These are phyloP conservation scores for Clarias pachynema DNA, from an alignment of 2,797 vertebrate species.

Conservation along the genomic window DNA sequence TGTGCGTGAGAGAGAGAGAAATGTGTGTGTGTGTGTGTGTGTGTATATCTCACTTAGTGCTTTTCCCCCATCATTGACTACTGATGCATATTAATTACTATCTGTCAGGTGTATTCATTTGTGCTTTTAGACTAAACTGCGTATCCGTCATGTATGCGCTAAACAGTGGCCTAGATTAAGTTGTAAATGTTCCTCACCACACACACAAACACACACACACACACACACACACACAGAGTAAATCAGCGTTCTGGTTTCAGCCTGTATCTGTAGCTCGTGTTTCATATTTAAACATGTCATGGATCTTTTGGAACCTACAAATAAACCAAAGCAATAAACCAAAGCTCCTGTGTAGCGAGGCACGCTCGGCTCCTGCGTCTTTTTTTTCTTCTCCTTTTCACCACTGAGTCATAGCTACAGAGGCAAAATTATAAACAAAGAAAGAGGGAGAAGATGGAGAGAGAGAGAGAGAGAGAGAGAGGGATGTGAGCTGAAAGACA, in stretches of 20 bases:
- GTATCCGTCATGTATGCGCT: neutral
- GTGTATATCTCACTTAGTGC: constrained; percentile 38
- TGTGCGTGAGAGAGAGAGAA: neutral
- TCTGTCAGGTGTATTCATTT: constrained; percentile 35
- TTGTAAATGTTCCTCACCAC: neutral
- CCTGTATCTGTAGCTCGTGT: neutral
- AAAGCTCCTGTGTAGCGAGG: neutral
- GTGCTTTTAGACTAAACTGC: neutral
- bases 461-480: constrained; percentile 44
- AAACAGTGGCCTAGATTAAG: neutral
- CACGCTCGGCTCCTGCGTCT: constrained; percentile 35
- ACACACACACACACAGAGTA: neutral
- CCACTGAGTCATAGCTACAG: constrained; percentile 58
- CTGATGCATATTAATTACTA: constrained; percentile 50
- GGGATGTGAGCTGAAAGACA: constrained; percentile 29
- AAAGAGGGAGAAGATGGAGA: constrained; percentile 44
- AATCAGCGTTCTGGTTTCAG: neutral
- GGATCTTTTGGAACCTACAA: constrained; percentile 33
- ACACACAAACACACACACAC: neutral
- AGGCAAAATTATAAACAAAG: constrained; percentile 60
- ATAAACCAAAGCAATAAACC: constrained; percentile 6
- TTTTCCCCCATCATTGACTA: constrained; percentile 38
- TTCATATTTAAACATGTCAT: constrained; percentile 44
- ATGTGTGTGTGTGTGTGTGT: neutral
- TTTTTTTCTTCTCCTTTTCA: constrained; percentile 20